Conservation (phyloP, 2,113 vertebrate species). For the Lophochroa leadbeateri region DNA sequence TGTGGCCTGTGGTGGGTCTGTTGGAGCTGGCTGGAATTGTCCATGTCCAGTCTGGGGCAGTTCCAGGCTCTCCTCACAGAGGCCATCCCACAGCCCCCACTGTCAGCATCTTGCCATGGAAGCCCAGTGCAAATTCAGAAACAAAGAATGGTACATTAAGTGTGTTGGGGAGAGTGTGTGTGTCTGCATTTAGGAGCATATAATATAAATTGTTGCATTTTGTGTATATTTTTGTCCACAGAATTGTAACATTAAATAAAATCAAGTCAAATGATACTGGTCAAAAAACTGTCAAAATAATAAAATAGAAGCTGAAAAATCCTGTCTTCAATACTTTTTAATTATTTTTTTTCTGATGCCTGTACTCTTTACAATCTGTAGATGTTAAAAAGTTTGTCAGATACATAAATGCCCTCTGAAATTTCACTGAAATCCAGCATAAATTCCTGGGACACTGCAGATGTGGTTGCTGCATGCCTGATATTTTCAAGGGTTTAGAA, state of each 20-base stretch:
- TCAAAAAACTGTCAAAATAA: background rate
- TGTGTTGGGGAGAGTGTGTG: background rate
- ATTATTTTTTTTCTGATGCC: background rate
- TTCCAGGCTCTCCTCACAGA: background rate
- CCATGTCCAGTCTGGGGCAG: background rate
- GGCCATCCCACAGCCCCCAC: background rate
- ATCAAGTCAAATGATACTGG: background rate
- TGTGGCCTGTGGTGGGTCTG: fast-evolving
- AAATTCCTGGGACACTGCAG: background rate
- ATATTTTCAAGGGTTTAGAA: background rate
- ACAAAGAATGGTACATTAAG: background rate
- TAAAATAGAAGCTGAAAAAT: background rate
- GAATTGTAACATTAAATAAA: background rate
- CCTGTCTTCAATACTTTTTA: background rate
- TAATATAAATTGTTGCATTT: background rate
- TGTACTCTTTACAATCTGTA: background rate
- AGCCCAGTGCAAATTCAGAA: background rate
- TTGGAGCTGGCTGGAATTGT: background rate
- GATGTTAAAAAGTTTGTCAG: background rate
- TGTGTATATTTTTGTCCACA: background rate
- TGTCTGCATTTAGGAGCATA: background rate
- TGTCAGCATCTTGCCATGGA: background rate
- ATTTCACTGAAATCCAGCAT: background rate
- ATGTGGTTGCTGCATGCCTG: background rate
- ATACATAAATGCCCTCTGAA: background rate